phyloP scores from a whole-genome alignment of 92 coral and sea anemone species.

The Meandrina meandrites region DNA sequence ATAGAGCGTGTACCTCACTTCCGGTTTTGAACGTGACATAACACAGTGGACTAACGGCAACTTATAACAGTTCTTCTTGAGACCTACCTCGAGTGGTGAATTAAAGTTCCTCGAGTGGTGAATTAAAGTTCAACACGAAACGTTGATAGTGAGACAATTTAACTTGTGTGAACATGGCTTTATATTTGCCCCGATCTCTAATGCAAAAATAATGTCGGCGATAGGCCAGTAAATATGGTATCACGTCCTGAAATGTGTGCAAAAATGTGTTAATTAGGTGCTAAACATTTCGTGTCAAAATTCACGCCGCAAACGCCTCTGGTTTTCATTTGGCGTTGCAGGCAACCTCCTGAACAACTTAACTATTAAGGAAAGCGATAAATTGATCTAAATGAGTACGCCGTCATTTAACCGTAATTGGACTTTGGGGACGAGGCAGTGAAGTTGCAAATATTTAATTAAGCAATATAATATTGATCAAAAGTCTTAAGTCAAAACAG shows the following conservation, averaged over 20 bases:
- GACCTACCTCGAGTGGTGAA: not conserved
- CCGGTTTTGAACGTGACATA: too few species aligned
- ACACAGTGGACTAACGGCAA: not conserved
- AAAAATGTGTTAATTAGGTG: constrained; percentile 31
- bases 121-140: not conserved
- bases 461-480: too few species aligned
- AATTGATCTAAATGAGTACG: not conserved
- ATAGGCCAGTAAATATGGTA: not conserved
- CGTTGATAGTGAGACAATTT: not conserved
- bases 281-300: not conserved
- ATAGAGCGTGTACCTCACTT: too few species aligned
- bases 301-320: not conserved
- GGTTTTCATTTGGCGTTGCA: not conserved
- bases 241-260: not conserved
- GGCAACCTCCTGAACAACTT: too few species aligned
- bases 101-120: not conserved
- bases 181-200: not conserved
- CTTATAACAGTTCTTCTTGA: not conserved
- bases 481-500: too few species aligned
- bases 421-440: too few species aligned
- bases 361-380: not conserved
- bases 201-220: not conserved
- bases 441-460: too few species aligned
- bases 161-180: not conserved
- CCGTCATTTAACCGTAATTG: too few species aligned